phyloP scores from a whole-genome alignment of 1,140 invertebrate genomes.

The Temnothorax curvispinosus region DNA sequence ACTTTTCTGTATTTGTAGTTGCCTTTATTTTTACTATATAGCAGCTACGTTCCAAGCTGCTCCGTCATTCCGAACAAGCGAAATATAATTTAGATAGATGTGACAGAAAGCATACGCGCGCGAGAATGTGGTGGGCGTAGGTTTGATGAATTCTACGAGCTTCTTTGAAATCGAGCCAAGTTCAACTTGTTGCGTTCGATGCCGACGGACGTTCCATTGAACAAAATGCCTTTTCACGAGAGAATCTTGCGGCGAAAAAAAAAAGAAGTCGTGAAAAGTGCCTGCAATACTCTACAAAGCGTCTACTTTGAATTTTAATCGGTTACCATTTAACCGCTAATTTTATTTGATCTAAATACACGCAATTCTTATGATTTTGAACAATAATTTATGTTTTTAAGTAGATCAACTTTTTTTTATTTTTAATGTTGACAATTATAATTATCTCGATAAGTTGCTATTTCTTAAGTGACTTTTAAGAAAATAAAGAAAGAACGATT shows the following conservation, averaged over 20 bases:
- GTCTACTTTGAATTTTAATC: background rate
- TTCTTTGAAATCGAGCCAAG: conserved; percentile 78
- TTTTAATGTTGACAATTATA: background rate
- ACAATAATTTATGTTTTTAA: background rate
- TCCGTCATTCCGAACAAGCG: background rate
- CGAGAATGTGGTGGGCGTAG: background rate
- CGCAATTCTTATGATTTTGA: background rate
- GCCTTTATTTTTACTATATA: background rate
- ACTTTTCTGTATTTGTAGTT: background rate
- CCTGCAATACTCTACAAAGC: conserved; percentile 8
- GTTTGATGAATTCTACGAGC: conserved; percentile 72
- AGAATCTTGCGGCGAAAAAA: conserved; percentile 6
- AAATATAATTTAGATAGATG: conserved; percentile 38
- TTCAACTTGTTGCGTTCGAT: conserved; percentile 79
- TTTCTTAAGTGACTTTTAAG: background rate
- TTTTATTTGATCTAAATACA: background rate
- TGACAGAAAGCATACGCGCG: conserved; percentile 26
- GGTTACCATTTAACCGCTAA: background rate
- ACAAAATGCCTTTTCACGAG: conserved; percentile 41
- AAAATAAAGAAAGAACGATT: background rate
- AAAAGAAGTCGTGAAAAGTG: conserved; percentile 2
- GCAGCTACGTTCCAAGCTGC: background rate
- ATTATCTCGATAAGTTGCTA: background rate
- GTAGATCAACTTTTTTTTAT: background rate
- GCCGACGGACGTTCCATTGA: conserved; percentile 58